phyloP scores from a whole-genome alignment of 2,797 vertebrate genomes.

The Anguilla marmorata region DNA sequence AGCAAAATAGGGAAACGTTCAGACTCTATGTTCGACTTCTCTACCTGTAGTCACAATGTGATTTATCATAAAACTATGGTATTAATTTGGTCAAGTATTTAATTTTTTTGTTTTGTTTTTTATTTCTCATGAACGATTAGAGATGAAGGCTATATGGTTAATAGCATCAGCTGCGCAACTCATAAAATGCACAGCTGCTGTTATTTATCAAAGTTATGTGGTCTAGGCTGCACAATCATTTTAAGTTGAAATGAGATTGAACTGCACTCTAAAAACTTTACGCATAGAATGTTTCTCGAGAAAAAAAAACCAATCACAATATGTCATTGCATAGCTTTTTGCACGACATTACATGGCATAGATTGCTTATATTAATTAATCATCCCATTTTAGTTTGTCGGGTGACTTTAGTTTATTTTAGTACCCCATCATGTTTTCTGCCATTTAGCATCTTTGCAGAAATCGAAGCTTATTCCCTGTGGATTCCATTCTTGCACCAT shows the following conservation, averaged over 20 bases:
- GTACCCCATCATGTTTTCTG: neutral
- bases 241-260: neutral
- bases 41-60: too few relatives aligned
- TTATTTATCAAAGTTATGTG: neutral
- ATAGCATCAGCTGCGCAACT: too few relatives aligned
- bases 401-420: neutral
- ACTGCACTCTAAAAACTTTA: neutral
- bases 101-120: too few relatives aligned
- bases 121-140: too few relatives aligned
- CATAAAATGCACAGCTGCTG: too few relatives aligned
- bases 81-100: too few relatives aligned
- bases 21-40: too few relatives aligned
- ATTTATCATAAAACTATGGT: too few relatives aligned
- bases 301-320: neutral
- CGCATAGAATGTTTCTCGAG: neutral
- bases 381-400: neutral
- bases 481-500: neutral
- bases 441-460: neutral
- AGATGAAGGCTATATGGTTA: too few relatives aligned
- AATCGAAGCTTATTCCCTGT: neutral
- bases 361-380: neutral
- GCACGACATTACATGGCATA: neutral
- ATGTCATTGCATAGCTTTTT: neutral
- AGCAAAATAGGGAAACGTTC: too few relatives aligned
- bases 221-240: neutral